Evolutionary conservation across 2,113 vertebrate species (phyloP).

Genomic region (Chloropsis hardwickii): DNA sequence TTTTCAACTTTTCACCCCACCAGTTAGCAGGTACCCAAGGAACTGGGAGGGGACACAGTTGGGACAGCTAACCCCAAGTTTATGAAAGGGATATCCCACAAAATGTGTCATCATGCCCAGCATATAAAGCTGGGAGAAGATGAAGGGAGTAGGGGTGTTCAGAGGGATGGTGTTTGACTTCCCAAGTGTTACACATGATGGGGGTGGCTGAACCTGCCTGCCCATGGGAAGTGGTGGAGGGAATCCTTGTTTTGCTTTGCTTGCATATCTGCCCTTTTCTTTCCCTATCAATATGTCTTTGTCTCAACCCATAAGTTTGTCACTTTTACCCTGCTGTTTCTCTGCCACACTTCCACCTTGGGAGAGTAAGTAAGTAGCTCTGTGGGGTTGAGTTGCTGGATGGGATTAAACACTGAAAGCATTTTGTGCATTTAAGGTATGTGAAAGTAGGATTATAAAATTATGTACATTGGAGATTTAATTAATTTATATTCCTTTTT

Average conservation of each 20-base stretch:
- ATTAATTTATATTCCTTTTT: conserved; percentile 12
- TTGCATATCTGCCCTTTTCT: background rate
- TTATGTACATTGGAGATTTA: background rate
- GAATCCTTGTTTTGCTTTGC: background rate
- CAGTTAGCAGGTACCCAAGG: too few relatives aligned
- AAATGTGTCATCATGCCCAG: background rate
- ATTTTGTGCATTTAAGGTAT: background rate
- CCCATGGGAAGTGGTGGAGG: background rate
- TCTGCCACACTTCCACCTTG: background rate
- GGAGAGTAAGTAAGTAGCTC: background rate
- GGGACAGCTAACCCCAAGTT: background rate
- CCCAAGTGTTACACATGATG: background rate
- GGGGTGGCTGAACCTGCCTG: background rate
- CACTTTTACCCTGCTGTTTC: background rate
- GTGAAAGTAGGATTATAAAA: background rate
- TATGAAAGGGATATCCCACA: background rate
- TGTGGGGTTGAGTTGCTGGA: background rate
- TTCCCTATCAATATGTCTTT: background rate
- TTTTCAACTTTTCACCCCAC: background rate
- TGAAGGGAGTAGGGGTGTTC: background rate
- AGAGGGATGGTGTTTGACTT: background rate
- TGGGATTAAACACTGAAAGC: background rate
- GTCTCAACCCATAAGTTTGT: background rate
- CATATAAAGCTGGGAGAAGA: background rate
- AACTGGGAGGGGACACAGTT: background rate